Evolutionary conservation across 2,888 invertebrate genomes (phyloP), one percentile per base, ranked within the genome.

Genomic region (Auanema sp.): DNA sequence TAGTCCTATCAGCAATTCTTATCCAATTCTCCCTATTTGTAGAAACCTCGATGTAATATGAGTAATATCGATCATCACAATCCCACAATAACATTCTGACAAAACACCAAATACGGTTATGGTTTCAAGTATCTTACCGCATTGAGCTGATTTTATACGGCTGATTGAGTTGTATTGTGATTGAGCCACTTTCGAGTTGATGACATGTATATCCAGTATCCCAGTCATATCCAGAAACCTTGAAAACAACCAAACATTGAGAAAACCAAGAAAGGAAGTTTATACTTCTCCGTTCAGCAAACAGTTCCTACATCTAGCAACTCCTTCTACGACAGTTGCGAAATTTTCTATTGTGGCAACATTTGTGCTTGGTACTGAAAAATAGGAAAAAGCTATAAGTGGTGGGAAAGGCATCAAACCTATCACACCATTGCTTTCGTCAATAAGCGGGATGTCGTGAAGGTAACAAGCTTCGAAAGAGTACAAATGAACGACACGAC

Each of bases 281-380:
- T 41, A 25, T 10, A 60, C 60, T 85, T 97, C 93, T 14, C 97
- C 97, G 88, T 98, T 96, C 65, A 98, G 88, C 12, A 98, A 88
- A 0, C 94, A 92, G 87, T 98, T 95, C 73, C 96, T 89, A 53
- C 91, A 91, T 12, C 97, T 90, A 81, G 89, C 89, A 10, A 98
- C 97, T 64, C 98, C 98, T 87, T 98, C 97, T 50, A 93, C 91
- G 65, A 98, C 97, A 78, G 90, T 90, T 1, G 98, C 97, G 85
- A 92, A 91, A 80, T 90, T 89, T 62, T 91, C 90, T 71, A 92
- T 89, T 0, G 93, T 92, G 55, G 97, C 96, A 53, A 98, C 92
- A 87, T 98, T 98, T 80, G 90, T 89, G 24, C 88, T 87, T 12
- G 97, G 96, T 81, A 90, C 90, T 83, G 90, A 52, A 77, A 60